Conservation (phyloP, 2,888 invertebrate genomes). For the Mesorhabditis sp. region DNA sequence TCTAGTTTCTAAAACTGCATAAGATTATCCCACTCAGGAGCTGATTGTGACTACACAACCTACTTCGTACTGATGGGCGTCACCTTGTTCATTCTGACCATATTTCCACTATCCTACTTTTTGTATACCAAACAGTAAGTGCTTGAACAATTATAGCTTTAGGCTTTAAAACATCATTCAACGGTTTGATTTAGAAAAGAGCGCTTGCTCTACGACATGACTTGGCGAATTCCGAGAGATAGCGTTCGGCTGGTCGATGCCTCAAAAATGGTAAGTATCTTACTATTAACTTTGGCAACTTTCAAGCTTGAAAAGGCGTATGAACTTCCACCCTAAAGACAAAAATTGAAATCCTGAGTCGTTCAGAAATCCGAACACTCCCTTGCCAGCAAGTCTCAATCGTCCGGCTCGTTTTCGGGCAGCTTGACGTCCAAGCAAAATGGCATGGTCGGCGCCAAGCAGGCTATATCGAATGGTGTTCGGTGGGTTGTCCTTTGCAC, state of each 20-base stretch:
- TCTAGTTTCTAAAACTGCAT: background rate
- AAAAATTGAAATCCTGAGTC: too few relatives aligned
- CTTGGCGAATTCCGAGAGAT: constrained; percentile 55
- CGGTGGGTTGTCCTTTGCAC: constrained; percentile 44
- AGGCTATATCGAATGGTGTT: constrained; percentile 53
- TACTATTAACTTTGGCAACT: constrained; percentile 7
- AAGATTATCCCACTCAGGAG: constrained; percentile 5
- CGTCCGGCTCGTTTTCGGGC: constrained; percentile 44
- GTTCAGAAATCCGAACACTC: constrained; percentile 40
- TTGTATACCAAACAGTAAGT: constrained; percentile 52
- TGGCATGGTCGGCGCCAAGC: constrained; percentile 47
- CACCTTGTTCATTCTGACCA: constrained; percentile 30
- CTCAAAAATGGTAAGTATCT: constrained; percentile 20
- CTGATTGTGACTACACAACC: constrained; percentile 48
- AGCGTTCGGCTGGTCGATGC: constrained; percentile 23
- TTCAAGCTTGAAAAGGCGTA: too few relatives aligned
- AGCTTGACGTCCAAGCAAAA: constrained; percentile 47
- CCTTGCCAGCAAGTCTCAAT: constrained; percentile 41
- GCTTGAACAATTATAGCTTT: background rate
- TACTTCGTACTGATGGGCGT: constrained; percentile 39
- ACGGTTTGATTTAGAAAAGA: too few relatives aligned
- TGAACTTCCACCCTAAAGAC: too few relatives aligned
- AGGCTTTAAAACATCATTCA: background rate
- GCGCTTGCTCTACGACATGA: constrained; percentile 53
- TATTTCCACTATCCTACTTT: constrained; percentile 45